phyloP scores from a whole-genome alignment of 2,113 vertebrate species.

The Sander lucioperca region DNA sequence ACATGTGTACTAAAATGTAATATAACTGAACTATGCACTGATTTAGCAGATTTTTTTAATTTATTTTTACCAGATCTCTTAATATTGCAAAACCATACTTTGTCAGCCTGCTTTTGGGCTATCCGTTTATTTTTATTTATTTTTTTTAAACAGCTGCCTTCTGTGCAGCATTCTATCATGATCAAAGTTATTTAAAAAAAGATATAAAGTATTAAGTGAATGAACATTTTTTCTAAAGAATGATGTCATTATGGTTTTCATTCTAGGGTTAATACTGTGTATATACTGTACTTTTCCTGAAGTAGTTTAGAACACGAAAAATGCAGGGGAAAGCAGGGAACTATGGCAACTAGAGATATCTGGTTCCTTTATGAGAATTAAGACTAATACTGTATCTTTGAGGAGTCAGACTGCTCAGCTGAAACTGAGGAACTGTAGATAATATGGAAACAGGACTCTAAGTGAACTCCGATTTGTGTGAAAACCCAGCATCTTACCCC shows the following conservation, averaged over 20 bases:
- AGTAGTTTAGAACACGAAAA: constrained; percentile 1
- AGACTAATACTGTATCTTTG: not conserved
- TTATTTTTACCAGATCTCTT: not conserved
- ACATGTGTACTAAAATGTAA: not conserved
- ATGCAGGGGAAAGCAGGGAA: constrained; percentile 26
- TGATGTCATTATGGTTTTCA: constrained; percentile 1
- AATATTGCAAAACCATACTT: not conserved
- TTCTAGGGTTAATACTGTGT: not conserved
- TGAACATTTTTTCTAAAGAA: not conserved
- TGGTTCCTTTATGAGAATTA: not conserved
- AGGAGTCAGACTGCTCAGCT: not conserved
- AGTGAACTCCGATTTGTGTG: constrained; percentile 3
- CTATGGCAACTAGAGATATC: constrained; percentile 43
- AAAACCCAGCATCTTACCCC: constrained; percentile 18
- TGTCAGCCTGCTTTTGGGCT: too few relatives aligned
- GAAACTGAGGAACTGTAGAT: not conserved
- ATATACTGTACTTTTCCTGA: not conserved
- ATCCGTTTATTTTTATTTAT: too few relatives aligned
- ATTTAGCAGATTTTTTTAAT: not conserved
- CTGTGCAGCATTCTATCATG: not conserved
- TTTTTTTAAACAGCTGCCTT: not conserved
- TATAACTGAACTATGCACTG: not conserved
- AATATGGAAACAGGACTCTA: not conserved
- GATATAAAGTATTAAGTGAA: not conserved
- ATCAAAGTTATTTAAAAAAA: not conserved